Conservation (phyloP, 2,888 invertebrate genomes). For the Baronia brevicornis region DNA sequence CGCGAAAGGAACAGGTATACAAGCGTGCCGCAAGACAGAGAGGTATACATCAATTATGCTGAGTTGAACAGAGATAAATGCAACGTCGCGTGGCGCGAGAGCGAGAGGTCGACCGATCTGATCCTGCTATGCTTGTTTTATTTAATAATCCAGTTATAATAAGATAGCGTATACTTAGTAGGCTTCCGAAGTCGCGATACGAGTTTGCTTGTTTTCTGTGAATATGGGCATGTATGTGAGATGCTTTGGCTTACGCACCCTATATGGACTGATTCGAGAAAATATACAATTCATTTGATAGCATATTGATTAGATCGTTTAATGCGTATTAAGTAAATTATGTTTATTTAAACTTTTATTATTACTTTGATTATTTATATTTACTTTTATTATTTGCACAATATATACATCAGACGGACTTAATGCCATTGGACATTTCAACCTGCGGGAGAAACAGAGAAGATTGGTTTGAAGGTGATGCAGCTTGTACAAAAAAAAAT, state of each 20-base stretch:
- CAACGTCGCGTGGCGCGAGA: constrained; percentile 54
- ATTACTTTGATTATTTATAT: too few relatives aligned
- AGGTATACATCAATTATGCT: constrained; percentile 7
- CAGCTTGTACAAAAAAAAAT: too few relatives aligned
- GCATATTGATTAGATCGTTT: not conserved
- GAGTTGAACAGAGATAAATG: constrained; percentile 21
- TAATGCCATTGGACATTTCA: too few relatives aligned
- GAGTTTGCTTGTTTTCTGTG: constrained; percentile 5
- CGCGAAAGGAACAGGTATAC: constrained; percentile 31
- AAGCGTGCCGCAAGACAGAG: constrained; percentile 29
- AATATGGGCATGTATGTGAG: constrained; percentile 2
- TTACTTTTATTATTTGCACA: too few relatives aligned
- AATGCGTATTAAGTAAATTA: constrained; percentile 5
- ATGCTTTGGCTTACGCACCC: constrained; percentile 6
- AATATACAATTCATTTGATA: constrained; percentile 3
- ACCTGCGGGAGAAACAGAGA: too few relatives aligned
- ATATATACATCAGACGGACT: too few relatives aligned
- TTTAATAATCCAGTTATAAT: constrained; percentile 19
- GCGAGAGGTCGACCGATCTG: constrained; percentile 26
- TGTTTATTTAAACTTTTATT: too few relatives aligned
- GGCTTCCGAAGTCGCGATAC: constrained; percentile 13
- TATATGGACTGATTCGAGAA: constrained; percentile 5
- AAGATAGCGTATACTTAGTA: constrained; percentile 20
- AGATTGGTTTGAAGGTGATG: too few relatives aligned
- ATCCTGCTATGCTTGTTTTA: constrained; percentile 35